These are phyloP conservation scores for Diploscapter pachys DNA, from an alignment of 1,140 invertebrate genomes.

Conservation along the genomic window DNA sequence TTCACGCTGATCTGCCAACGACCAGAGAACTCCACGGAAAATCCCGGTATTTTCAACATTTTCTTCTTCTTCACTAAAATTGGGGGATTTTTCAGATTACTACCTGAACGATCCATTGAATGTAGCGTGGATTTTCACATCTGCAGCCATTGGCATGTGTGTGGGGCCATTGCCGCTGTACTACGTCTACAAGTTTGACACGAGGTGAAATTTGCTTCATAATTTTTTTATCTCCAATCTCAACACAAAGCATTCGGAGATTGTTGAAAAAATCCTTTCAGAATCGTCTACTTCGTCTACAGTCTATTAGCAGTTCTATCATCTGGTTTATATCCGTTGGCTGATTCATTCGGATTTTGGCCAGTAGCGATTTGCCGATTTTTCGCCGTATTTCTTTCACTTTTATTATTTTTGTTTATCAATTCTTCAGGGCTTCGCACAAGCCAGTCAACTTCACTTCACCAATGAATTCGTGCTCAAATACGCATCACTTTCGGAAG, in stretches of 20 bases:
- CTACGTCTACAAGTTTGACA: constrained; percentile 3
- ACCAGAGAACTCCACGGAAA: constrained; percentile 9
- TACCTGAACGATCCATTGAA: constrained; percentile 20
- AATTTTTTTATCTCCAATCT: not conserved
- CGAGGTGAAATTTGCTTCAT: not conserved
- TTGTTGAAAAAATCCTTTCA: not conserved
- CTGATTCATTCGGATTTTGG: constrained; percentile 21
- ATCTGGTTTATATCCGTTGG: constrained; percentile 19
- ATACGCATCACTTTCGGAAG: constrained; percentile 13
- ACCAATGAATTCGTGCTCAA: constrained; percentile 18
- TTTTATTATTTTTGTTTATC: not conserved
- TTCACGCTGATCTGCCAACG: constrained; percentile 28
- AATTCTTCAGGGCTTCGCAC: constrained; percentile 8
- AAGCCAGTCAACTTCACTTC: constrained; percentile 23
- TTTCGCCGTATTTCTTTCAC: constrained; percentile 1
- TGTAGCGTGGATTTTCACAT: constrained; percentile 27
- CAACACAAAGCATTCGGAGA: not conserved
- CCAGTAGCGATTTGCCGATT: constrained; percentile 21
- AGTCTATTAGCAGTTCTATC: constrained; percentile 11
- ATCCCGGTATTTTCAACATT: not conserved
- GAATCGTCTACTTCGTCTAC: constrained; percentile 13
- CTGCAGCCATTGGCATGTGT: constrained; percentile 23
- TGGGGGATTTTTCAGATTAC: constrained; percentile 14
- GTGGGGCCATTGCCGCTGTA: constrained; percentile 18
- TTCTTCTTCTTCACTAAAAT: not conserved